Evolutionary conservation across 2,888 invertebrate genomes (phyloP).

Genomic region (Dasysyrphus tricinctus): DNA sequence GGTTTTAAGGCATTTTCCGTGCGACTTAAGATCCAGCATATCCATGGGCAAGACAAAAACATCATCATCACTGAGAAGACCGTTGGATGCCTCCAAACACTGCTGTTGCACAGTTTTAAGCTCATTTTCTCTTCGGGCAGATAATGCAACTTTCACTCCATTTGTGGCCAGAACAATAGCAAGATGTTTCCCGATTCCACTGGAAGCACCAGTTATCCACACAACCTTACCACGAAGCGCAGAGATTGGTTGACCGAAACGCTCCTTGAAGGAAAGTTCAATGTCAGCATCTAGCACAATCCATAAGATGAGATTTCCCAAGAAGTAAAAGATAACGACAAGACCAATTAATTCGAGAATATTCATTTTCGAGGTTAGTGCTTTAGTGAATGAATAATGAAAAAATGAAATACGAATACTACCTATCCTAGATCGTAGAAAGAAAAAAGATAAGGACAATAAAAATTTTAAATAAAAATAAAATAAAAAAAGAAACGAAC

Average conservation of each 20-base stretch:
- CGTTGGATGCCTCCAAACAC: conserved; percentile 84
- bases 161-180: conserved; percentile 88
- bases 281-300: conserved; percentile 86
- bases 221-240: conserved; percentile 88
- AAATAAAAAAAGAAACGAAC: too few relatives aligned
- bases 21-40: conserved; percentile 86
- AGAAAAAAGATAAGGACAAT: too few relatives aligned
- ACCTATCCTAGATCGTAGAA: too few relatives aligned
- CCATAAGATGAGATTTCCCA: conserved; percentile 84
- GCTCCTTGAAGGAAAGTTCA: conserved; percentile 85
- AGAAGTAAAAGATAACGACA: conserved; percentile 83
- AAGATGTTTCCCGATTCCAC: conserved; percentile 91
- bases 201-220: conserved; percentile 93
- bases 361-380: neutral
- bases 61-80: conserved; percentile 85
- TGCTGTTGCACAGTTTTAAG: conserved; percentile 87
- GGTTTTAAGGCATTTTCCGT: conserved; percentile 86
- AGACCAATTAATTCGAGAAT: conserved; percentile 80
- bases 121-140: conserved; percentile 87
- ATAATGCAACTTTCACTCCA: conserved; percentile 87
- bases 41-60: conserved; percentile 89
- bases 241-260: conserved; percentile 86
- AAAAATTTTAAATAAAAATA: too few relatives aligned
- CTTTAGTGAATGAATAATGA: too few relatives aligned
- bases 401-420: too few relatives aligned